Evolutionary conservation across 1,140 invertebrate genomes (phyloP).

Genomic region (Drosophila ercepeae): DNA sequence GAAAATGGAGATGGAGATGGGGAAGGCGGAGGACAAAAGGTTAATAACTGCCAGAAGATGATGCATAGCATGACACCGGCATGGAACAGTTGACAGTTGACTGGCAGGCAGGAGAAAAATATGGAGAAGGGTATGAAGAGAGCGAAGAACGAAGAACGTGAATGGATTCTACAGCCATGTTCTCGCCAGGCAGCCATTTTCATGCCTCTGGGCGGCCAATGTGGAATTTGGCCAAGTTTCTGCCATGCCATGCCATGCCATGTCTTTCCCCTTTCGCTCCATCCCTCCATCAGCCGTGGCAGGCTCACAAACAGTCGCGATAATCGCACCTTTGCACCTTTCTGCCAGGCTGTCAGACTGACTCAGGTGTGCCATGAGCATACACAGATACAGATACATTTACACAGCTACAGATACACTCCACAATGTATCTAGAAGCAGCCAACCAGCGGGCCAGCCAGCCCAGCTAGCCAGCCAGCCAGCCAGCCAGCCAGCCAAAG

Average conservation of each 20-base stretch:
- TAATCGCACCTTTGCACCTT: slow-evolving; percentile 80
- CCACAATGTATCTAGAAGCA: slow-evolving; percentile 32
- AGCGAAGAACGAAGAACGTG: slow-evolving; percentile 1
- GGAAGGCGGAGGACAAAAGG: slow-evolving; percentile 51
- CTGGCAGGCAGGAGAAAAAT: slow-evolving; percentile 51
- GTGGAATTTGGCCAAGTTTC: slow-evolving; percentile 75
- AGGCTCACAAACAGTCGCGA: slow-evolving; percentile 49
- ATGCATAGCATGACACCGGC: slow-evolving; percentile 77
- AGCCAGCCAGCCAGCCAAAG: slow-evolving; percentile 37
- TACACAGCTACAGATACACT: slow-evolving; percentile 15
- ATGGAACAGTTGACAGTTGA: slow-evolving; percentile 74
- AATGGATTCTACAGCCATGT: slow-evolving; percentile 5
- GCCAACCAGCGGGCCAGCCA: slow-evolving; percentile 52
- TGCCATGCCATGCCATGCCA: slow-evolving; percentile 4
- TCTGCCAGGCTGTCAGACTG: slow-evolving; percentile 53
- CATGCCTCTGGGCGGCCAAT: slow-evolving; percentile 63
- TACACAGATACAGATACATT: slow-evolving; percentile 21
- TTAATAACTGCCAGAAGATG: slow-evolving; percentile 82
- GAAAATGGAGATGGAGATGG: neutral
- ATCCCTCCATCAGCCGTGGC: neutral
- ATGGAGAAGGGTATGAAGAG: neutral
- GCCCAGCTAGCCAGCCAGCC: slow-evolving; percentile 31
- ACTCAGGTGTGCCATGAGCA: slow-evolving; percentile 67
- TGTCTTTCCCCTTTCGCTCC: neutral
- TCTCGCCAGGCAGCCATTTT: slow-evolving; percentile 56